Base-by-base conservation (phyloP, 30 jellyfish, hydroid and myxozoan species). In the Chironex yamaguchii region DNA sequence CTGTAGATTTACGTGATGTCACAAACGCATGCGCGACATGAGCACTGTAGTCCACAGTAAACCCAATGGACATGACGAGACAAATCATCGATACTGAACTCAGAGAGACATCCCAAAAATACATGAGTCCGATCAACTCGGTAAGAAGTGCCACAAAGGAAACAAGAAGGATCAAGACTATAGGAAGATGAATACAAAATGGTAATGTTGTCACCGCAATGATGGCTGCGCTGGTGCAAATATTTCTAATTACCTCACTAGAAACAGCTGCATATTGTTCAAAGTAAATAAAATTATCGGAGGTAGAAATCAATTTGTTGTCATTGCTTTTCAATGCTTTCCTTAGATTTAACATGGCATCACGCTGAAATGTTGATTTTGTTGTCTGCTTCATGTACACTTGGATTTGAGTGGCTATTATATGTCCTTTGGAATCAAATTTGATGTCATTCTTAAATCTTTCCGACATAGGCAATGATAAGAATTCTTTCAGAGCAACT, bases 21-120 rank as follows among this genome's bases (percentile, higher is more conserved):
- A 67, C 87, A 49, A 70, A 71, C 28, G 94, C 94, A 51, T 84
- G 88, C 11, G 94, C 94, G 24, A 84, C 49, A 50, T 84, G 94
- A 42, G 89, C 78, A 48, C 89, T 71, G 88, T 84, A 84, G 71
- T 84, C 94, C 1, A 71, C 94, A 2, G 87, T 42, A 49, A 82
- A 82, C 3, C 92, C 92, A 68, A 82, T 30, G 0, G 92, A 67
- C 92, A 82, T 82, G 0, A 82, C 86, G 23, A 82, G 28, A 28
- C 26, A 49, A 1, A 82, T 82, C 92, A 82, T 67, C 6, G 92
- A 66, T 0, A 82, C 32, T 14, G 86, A 42, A 53, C 54, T 82
- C 2, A 82, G 63, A 20, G 54, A 74, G 11, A 84, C 83, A 71
- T 73, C 83, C 94, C 94, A 84, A 9, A 84, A 24, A 36, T 71